These are phyloP conservation scores for Neodon shergylaensis DNA, from an alignment of 2,113 vertebrate genomes.

Conservation along the genomic window DNA sequence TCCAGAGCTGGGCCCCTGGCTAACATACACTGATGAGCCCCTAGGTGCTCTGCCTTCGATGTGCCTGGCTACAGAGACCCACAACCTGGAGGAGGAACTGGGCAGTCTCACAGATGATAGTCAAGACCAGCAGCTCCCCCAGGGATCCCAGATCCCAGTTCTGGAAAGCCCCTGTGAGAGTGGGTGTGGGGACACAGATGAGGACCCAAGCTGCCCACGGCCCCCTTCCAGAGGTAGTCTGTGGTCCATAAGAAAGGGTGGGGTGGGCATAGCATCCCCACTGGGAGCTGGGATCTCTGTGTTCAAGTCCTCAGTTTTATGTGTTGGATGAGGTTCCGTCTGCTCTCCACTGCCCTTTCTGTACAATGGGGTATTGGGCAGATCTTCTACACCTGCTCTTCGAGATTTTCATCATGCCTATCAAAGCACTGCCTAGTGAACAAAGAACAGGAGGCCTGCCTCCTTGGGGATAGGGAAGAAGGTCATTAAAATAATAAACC, in stretches of 20 bases:
- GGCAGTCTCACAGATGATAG: constrained; percentile 62
- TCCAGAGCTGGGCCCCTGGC: constrained; percentile 86
- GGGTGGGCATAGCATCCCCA: neutral
- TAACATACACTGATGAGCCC: constrained; percentile 76
- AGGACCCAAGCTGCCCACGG: constrained; percentile 75
- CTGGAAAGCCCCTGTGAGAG: constrained; percentile 84
- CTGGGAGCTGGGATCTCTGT: neutral
- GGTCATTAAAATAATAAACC: neutral
- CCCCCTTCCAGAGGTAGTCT: constrained; percentile 83
- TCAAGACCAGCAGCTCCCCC: neutral
- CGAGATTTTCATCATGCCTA: neutral
- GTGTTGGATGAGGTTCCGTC: neutral
- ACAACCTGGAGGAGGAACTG: constrained; percentile 76
- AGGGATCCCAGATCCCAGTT: constrained; percentile 84
- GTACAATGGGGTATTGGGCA: neutral
- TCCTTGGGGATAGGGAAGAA: neutral
- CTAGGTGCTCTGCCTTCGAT: neutral
- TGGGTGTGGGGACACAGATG: constrained; percentile 66
- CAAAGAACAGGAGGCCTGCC: neutral
- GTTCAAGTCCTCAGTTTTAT: neutral
- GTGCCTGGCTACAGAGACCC: constrained; percentile 66
- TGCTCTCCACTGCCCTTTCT: neutral
- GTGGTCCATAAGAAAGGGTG: neutral
- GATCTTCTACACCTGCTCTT: neutral
- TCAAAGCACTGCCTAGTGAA: neutral